These are phyloP conservation scores for Candoia aspera DNA, from an alignment of 2,113 vertebrate genomes.

Conservation along the genomic window DNA sequence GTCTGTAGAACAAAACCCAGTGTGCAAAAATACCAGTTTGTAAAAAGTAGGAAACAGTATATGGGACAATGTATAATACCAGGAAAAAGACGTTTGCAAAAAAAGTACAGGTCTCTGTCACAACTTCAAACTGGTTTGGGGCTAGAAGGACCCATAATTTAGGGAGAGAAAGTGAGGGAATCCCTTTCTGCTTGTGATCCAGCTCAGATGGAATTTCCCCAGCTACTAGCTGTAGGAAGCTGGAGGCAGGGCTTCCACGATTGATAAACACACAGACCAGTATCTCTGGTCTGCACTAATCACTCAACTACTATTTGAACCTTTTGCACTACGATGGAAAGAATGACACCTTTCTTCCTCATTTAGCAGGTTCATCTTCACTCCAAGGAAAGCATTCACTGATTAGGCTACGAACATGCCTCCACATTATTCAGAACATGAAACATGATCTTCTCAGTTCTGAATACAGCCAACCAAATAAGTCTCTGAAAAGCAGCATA, in stretches of 20 bases:
- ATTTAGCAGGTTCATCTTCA: background rate
- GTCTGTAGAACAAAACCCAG: background rate
- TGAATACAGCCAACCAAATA: background rate
- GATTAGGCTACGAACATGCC: fast-evolving
- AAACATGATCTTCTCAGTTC: background rate
- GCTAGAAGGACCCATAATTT: background rate
- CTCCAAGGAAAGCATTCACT: background rate
- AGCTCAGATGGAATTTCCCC: background rate
- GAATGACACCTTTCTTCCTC: background rate
- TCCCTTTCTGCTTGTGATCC: background rate
- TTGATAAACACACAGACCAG: fast-evolving
- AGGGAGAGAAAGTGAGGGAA: background rate
- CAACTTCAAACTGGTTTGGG: background rate
- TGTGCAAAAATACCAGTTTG: background rate
- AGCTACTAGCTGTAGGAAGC: background rate
- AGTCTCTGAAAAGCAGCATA: background rate
- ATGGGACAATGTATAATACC: background rate
- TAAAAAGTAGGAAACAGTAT: background rate
- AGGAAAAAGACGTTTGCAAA: background rate
- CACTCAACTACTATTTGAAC: background rate
- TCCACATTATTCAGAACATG: background rate
- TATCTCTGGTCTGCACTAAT: fast-evolving
- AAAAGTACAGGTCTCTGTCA: background rate
- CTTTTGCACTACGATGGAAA: background rate
- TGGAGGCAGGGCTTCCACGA: background rate